These are phyloP conservation scores for Scaptomyza reducta DNA, from an alignment of 2,888 invertebrate species.

Conservation along the genomic window DNA sequence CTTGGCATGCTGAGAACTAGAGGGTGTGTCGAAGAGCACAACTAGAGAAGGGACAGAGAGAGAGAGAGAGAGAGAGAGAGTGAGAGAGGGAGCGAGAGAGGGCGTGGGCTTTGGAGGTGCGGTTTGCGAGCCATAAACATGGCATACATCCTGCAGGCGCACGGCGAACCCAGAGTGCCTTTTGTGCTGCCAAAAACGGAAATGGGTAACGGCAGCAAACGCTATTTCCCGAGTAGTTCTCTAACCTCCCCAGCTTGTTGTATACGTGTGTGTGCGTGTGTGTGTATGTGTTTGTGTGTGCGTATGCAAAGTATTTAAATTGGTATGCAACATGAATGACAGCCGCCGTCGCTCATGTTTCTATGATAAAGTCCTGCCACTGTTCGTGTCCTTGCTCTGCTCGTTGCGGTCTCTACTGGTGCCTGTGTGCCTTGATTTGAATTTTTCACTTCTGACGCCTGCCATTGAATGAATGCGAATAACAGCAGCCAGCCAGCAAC, in stretches of 20 bases:
- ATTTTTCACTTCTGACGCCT: conserved; percentile 69
- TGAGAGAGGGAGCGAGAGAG: conserved; percentile 6
- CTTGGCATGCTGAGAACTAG: conserved; percentile 1
- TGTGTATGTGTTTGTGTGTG: conserved; percentile 26
- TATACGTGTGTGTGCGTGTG: conserved; percentile 30
- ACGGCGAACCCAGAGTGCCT: conserved; percentile 62
- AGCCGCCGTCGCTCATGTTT: conserved; percentile 68
- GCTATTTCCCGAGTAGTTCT: conserved; percentile 19
- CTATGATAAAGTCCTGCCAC: conserved; percentile 62
- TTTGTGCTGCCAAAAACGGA: conserved; percentile 77
- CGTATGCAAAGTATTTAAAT: conserved; percentile 70
- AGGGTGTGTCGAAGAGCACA: background rate
- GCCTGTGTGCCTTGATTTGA: conserved; percentile 62
- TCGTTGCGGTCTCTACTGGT: conserved; percentile 9
- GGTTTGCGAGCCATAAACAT: conserved; percentile 63
- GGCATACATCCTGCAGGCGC: conserved; percentile 77
- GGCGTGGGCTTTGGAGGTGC: background rate
- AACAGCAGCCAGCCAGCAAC: conserved; percentile 5
- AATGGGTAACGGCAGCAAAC: conserved; percentile 76
- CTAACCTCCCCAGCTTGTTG: background rate
- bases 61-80: background rate
- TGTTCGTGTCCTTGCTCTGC: conserved; percentile 45
- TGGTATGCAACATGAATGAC: conserved; percentile 80
- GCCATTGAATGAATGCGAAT: conserved; percentile 72
- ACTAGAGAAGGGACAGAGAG: background rate